Conservation (phyloP, 2,888 invertebrate genomes). For the Parthenolecanium corni region DNA sequence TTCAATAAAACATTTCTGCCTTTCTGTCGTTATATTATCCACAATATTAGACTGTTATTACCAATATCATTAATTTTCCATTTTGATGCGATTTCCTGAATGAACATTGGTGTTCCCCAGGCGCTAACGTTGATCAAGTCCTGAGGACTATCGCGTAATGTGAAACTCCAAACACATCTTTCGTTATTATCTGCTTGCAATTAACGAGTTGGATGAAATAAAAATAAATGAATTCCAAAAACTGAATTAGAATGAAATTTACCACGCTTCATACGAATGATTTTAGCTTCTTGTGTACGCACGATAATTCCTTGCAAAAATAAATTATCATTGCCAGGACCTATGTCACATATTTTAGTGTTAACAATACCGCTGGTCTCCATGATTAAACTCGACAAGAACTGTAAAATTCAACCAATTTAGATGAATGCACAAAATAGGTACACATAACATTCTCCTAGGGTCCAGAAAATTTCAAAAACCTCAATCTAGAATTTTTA, state of each 20-base stretch:
- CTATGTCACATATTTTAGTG: slow-evolving; percentile 32
- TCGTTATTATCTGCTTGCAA: slow-evolving; percentile 40
- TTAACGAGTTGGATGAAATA: neutral
- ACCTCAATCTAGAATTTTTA: no score
- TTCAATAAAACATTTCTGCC: no score
- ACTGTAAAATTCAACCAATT: no score
- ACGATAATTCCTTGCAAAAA: slow-evolving; percentile 47
- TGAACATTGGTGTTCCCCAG: slow-evolving; percentile 57
- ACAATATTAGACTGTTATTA: no score
- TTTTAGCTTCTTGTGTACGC: slow-evolving; percentile 50
- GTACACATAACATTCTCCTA: no score
- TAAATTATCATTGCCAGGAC: slow-evolving; percentile 38
- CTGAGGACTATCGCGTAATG: slow-evolving; percentile 57
- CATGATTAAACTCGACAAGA: neutral
- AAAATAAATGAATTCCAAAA: neutral
- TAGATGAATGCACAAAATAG: no score
- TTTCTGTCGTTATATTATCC: no score
- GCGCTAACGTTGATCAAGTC: slow-evolving; percentile 63
- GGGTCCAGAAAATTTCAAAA: no score
- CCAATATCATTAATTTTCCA: slow-evolving; percentile 60
- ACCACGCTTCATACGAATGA: slow-evolving; percentile 44
- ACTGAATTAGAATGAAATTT: slow-evolving; percentile 8
- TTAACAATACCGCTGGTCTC: slow-evolving; percentile 11
- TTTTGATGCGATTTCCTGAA: slow-evolving; percentile 49
- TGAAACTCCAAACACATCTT: slow-evolving; percentile 64